A percentile compares a stretch with the other conserved stretches of the same genome.
Conservation (phyloP, 2,797 vertebrate species). For the Ataeniobius toweri region DNA sequence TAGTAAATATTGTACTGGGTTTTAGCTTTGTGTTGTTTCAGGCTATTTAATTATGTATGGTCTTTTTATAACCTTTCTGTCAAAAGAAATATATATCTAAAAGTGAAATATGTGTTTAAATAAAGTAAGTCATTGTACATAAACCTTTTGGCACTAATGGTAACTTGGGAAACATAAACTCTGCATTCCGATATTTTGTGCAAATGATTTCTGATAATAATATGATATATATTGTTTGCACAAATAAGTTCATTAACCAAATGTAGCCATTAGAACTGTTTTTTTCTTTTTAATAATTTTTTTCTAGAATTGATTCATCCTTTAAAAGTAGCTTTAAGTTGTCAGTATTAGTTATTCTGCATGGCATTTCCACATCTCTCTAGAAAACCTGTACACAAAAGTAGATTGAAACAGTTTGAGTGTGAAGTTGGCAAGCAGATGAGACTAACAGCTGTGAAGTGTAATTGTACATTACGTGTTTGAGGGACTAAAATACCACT, state of each 20-base stretch:
- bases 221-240: not conserved
- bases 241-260: not conserved
- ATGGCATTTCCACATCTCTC: not conserved
- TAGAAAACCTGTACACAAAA: conserved; percentile 18
- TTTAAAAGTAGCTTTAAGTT: conserved; percentile 3
- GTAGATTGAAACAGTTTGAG: conserved; percentile 29
- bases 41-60: too few relatives aligned
- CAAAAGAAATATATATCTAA: too few relatives aligned
- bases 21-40: too few relatives aligned
- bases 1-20: too few relatives aligned
- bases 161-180: not conserved
- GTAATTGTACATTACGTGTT: conserved; percentile 7
- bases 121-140: not conserved
- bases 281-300: not conserved
- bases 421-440: not conserved
- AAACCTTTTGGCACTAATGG: not conserved
- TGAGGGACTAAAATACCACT: conserved; percentile 8
- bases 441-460: conserved; percentile 5
- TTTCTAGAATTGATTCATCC: not conserved
- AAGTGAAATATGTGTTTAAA: not conserved
- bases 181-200: too few relatives aligned
- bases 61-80: too few relatives aligned
- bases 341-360: not conserved
- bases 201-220: not conserved
- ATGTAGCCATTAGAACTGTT: not conserved